Conservation (phyloP, 2,888 invertebrate genomes). For the Agonopterix heracliana region DNA sequence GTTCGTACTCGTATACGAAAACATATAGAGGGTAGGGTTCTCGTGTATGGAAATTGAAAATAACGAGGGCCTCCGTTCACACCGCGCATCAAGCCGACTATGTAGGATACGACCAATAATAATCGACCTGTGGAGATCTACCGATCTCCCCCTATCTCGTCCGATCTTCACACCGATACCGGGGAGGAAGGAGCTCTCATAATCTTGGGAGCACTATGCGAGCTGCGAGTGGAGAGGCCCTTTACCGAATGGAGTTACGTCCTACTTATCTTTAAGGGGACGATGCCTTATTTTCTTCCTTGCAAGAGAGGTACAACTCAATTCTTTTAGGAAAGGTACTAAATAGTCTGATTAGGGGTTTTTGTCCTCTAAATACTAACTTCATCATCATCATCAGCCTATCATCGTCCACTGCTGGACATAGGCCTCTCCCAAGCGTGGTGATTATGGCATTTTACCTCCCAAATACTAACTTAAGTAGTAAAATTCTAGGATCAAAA, state of each 20-base stretch:
- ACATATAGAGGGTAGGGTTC: slow-evolving; percentile 58
- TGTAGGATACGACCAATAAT: slow-evolving; percentile 49
- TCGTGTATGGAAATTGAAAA: slow-evolving; percentile 75
- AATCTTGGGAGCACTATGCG: slow-evolving; percentile 54
- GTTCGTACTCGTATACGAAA: slow-evolving; percentile 57
- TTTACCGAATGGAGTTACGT: slow-evolving; percentile 73
- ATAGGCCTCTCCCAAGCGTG: no score
- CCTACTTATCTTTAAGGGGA: slow-evolving; percentile 72
- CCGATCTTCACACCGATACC: slow-evolving; percentile 46
- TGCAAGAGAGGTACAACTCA: slow-evolving; percentile 54
- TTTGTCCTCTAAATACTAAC: slow-evolving; percentile 31
- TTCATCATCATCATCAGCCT: no score
- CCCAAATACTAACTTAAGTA: no score
- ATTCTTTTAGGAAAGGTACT: slow-evolving; percentile 50
- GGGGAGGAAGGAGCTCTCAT: slow-evolving; percentile 46
- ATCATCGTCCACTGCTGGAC: no score
- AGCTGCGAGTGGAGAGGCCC: slow-evolving; percentile 66
- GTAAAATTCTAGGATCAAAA: background rate
- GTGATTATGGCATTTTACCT: no score
- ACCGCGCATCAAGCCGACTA: slow-evolving; percentile 66
- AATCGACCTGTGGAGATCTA: slow-evolving; percentile 49
- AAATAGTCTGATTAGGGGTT: slow-evolving; percentile 44
- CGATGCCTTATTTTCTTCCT: slow-evolving; percentile 69
- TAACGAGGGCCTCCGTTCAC: slow-evolving; percentile 71
- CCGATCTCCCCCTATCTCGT: slow-evolving; percentile 48